A percentile compares a stretch with the other conserved stretches of the same genome.
Conservation (phyloP, 2,113 vertebrate species). For the Climacteris rufus region DNA sequence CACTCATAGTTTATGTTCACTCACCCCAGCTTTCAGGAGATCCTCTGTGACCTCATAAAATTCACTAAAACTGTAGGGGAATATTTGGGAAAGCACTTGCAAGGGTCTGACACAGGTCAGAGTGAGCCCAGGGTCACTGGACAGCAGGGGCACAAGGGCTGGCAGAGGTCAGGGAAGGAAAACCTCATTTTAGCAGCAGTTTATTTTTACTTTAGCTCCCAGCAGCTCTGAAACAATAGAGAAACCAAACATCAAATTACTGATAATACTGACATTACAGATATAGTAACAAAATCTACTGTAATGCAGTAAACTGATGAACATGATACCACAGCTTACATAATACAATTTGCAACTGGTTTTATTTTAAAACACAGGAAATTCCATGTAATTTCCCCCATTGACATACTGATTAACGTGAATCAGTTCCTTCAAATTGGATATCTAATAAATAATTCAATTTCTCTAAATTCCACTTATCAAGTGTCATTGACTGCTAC, state of each 20-base stretch:
- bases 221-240: neutral
- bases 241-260: neutral
- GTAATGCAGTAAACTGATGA: neutral
- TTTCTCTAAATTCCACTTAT: neutral
- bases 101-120: neutral
- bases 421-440: neutral
- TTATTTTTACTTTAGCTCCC: neutral
- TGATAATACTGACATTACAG: neutral
- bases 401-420: neutral
- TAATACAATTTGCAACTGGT: neutral
- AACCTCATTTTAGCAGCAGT: neutral
- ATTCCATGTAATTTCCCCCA: neutral
- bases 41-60: neutral
- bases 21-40: neutral
- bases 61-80: neutral
- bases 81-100: neutral
- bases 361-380: neutral
- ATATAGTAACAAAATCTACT: neutral
- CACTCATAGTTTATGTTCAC: neutral
- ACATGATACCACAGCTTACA: neutral
- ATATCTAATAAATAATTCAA: slow-evolving; percentile 16
- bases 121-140: neutral
- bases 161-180: neutral
- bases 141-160: neutral
- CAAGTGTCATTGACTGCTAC: neutral